These are phyloP conservation scores for Lepidurus couesii DNA, from an alignment of 1,140 invertebrate species.

Conservation along the genomic window DNA sequence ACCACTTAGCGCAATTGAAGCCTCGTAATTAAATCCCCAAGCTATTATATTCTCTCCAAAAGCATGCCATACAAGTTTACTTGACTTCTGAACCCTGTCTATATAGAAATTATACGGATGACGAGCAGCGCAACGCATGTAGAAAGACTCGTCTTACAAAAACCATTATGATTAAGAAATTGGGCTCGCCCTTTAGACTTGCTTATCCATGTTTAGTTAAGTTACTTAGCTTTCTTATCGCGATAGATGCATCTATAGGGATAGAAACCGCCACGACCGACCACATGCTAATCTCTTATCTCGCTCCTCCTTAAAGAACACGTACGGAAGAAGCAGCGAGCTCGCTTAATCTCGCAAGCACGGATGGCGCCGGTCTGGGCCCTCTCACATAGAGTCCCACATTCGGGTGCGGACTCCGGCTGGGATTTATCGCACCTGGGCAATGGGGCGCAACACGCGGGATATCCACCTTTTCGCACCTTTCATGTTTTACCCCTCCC, in stretches of 20 bases:
- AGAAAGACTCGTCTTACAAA: not conserved
- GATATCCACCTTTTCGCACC: conserved; percentile 14
- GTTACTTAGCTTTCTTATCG: conserved; percentile 1
- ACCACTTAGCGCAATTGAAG: not conserved
- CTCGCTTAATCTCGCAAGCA: not conserved
- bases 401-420: conserved; percentile 12
- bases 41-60: not conserved
- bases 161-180: not conserved
- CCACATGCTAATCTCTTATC: conserved; percentile 18
- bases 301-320: not conserved
- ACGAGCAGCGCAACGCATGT: not conserved
- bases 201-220: conserved; percentile 6
- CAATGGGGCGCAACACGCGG: conserved; percentile 20
- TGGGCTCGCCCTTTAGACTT: conserved; percentile 5
- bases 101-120: not conserved
- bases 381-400: not conserved
- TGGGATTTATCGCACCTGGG: conserved; percentile 20
- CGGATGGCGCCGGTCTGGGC: conserved; percentile 16
- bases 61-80: not conserved
- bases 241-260: not conserved
- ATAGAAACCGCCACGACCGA: not conserved
- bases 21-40: not conserved
- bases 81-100: not conserved
- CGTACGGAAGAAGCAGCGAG: not conserved
- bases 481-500: conserved; percentile 16